Base-by-base conservation (phyloP, 2,113 vertebrate species). In the Tympanuchus pallidicinctus region DNA sequence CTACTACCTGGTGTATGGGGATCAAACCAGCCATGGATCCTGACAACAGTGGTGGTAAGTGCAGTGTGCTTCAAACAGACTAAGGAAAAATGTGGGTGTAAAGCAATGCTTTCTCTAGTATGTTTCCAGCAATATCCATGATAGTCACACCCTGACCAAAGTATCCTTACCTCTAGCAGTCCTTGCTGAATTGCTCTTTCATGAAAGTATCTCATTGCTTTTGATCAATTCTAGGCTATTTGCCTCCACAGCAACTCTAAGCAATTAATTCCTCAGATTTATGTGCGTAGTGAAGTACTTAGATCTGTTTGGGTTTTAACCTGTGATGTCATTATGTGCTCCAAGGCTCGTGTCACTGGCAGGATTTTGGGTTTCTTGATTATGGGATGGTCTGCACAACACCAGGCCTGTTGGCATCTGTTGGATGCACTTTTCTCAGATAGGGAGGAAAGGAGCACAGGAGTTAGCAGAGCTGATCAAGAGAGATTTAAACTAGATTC, bases 51-150 rank as follows among this genome's bases (percentile, higher is more conserved):
- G 11, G 16, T 77, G 61, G 42, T 34, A 54, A 19, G 22, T 25
- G 45, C 3, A 1, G 2, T 45, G 8, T 38, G 30, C 20, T 3
- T 77, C 27, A 15, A 64, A 73, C 8, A 57, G 17, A 21, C 0
- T 40, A 28, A 65, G 65, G 43, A 67, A 24, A 22, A 40, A 7
- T 1, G 6, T 4, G 52, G 45, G 4, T 40, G 87, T 48, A 43
- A 92, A 85, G 7, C 56, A 10, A 8, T 24, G 17, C 22, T 42
- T 61, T 63, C 4, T 66, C 8, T 20, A 11, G 27, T 34, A 21
- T 11, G 6, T 73, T 83, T 63, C 10, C 4, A 76, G 48, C 40
- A 88, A 15, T 38, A 24, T 11, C 63, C 25, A 17, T 6, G 24
- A 77, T 54, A 63, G 52, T 45, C 60, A 83, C 66, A 16, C 5